A percentile compares a stretch with the other conserved stretches of the same genome.
These are phyloP conservation scores for Drosophila orena DNA, from an alignment of 1,140 invertebrate genomes.

Conservation along the genomic window DNA sequence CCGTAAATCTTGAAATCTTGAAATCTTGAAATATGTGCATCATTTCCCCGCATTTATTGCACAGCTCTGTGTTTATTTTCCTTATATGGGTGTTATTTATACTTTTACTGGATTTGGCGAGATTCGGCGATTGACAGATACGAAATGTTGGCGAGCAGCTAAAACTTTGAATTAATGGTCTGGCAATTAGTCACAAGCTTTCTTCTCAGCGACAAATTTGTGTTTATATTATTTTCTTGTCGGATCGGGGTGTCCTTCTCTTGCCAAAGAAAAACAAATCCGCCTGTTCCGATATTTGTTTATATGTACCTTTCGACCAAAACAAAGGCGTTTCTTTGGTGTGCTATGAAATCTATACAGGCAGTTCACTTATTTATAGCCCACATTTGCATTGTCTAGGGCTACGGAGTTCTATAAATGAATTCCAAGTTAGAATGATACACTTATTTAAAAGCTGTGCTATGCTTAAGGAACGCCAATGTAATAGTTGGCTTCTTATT, in stretches of 20 bases:
- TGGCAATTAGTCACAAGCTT: constrained; percentile 24
- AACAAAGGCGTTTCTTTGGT: too few relatives aligned
- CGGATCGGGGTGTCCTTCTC: background rate
- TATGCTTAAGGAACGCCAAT: too few relatives aligned
- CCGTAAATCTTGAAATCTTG: background rate
- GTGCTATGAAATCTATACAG: background rate
- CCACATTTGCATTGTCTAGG: background rate
- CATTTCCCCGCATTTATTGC: background rate
- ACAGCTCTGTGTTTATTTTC: background rate
- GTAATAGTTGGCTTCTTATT: too few relatives aligned
- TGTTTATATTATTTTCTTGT: constrained; percentile 13
- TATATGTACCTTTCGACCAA: too few relatives aligned
- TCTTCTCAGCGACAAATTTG: constrained; percentile 11
- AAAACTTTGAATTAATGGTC: constrained; percentile 14
- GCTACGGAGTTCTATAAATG: background rate
- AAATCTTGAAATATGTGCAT: background rate
- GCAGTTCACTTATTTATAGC: background rate
- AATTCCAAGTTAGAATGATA: background rate
- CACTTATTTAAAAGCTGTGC: too few relatives aligned
- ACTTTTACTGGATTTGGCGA: background rate
- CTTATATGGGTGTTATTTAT: constrained; percentile 6
- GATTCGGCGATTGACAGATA: constrained; percentile 3
- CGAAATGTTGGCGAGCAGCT: constrained; percentile 3
- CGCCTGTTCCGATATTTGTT: background rate
- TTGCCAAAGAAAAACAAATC: background rate